Evolutionary conservation across 2,888 invertebrate species (phyloP), one percentile per base, ranked within the genome.

Genomic region (Neocrepidodera transversa): DNA sequence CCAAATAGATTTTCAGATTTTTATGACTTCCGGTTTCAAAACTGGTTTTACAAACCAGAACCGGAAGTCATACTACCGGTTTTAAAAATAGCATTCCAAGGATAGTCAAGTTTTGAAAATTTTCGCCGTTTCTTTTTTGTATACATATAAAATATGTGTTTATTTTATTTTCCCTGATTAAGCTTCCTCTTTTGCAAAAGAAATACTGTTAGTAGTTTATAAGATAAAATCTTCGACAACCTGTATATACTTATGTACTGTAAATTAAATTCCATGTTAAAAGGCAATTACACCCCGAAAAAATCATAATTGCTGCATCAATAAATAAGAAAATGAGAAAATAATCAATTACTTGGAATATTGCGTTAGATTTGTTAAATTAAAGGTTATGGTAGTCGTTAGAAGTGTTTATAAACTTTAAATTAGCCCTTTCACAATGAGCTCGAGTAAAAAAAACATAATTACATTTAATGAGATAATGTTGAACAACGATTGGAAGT

Each of bases 361-460:
- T 42, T 51, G 18, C 51, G 40, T 51, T 51, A 40, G 20, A 51
- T 40, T 35, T 51, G 28, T 16, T 36, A 58, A 58, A 58, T 58
- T 51, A 51, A 58, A 51, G 47, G 58, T 58, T 51, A 32, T 52
- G 32, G 51, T 45, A 51, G 58, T 58, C 38, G 58, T 45, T 52
- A 20, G 45, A 52, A 58, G 51, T 58, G 51, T 58, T 51, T 52
- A 57, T 57, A 57, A 58, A 58, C 26, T 36, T 47, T 26, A 47
- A 58, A 58, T 50, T 52, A 38, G 47, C 45, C 45, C 58, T 58
- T 58, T 52, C 58, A 52, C 58, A 58, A 58, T 51, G 51, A 58
- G 43, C 50, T 26, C 28, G 7, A 6, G 30, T 35, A 28, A 26
- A 47, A 55, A 55, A 50, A 51, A 20, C 30, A 47, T 58, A 58